phyloP scores from a whole-genome alignment of 2,113 vertebrate species.

The Nymphicus hollandicus region DNA sequence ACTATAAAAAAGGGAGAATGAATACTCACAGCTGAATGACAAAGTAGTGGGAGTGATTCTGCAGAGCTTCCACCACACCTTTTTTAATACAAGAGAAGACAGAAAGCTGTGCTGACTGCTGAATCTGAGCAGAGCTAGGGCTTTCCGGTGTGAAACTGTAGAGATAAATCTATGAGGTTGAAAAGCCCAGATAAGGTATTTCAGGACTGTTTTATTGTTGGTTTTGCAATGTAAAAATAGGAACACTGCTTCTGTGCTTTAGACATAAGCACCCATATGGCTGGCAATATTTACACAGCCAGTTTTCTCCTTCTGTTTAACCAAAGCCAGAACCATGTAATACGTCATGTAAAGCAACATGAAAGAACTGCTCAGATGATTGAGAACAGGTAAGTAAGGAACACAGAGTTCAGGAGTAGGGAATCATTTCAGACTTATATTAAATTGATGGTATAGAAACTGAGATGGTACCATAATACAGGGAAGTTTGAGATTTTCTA shows the following conservation, averaged over 20 bases:
- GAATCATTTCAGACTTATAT: not conserved
- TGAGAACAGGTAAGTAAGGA: not conserved
- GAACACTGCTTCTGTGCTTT: not conserved
- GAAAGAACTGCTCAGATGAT: accelerated
- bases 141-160: not conserved
- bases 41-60: not conserved
- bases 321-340: not conserved
- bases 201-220: not conserved
- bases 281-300: not conserved
- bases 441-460: not conserved
- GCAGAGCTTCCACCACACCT: not conserved
- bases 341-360: accelerated
- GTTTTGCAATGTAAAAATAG: not conserved
- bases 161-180: not conserved
- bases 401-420: not conserved
- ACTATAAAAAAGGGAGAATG: accelerated
- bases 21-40: not conserved
- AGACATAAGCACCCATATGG: not conserved
- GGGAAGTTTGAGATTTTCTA: not conserved
- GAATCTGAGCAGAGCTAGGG: too few species aligned
- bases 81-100: not conserved
- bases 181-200: not conserved
- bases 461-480: not conserved
- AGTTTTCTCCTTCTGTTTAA: not conserved
- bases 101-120: not conserved